phyloP scores from a whole-genome alignment of 2,113 vertebrate species.

The Pelvicachromis taeniatus region DNA sequence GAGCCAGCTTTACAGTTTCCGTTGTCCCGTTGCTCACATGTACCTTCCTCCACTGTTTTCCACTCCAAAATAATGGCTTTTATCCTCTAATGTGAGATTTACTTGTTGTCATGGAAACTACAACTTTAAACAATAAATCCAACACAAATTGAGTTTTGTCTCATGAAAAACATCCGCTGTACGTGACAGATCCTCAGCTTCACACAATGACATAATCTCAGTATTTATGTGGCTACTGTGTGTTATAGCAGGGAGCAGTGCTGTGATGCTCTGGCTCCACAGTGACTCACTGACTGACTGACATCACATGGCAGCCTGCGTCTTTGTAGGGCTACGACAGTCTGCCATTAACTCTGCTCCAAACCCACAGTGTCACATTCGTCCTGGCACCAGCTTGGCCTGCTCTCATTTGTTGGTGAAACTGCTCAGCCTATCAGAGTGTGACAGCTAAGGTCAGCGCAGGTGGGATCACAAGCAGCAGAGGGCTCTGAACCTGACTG shows the following conservation, averaged over 20 bases:
- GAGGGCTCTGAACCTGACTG: background rate
- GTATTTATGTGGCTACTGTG: background rate
- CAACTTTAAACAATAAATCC: background rate
- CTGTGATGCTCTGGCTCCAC: constrained; percentile 5
- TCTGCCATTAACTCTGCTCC: constrained; percentile 23
- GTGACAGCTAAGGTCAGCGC: constrained; percentile 11
- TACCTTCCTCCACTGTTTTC: background rate
- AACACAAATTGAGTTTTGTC: background rate
- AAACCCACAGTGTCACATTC: background rate
- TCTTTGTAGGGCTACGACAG: constrained; percentile 12
- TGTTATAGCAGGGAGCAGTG: background rate
- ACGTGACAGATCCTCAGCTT: background rate
- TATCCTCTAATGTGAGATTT: background rate
- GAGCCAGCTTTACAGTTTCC: background rate
- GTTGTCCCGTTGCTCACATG: background rate
- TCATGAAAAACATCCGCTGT: background rate
- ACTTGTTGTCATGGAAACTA: background rate
- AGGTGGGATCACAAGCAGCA: background rate
- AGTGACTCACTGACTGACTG: constrained; percentile 49
- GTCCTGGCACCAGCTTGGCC: background rate
- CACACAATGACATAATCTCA: rapidly evolving
- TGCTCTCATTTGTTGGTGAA: background rate
- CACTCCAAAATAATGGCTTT: background rate
- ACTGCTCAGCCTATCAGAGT: background rate
- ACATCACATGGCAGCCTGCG: constrained; percentile 45